Percentiles rank a stretch among this genome's conserved stretches.
Conservation (phyloP, 2,888 invertebrate genomes). For the Smittia sp. region DNA sequence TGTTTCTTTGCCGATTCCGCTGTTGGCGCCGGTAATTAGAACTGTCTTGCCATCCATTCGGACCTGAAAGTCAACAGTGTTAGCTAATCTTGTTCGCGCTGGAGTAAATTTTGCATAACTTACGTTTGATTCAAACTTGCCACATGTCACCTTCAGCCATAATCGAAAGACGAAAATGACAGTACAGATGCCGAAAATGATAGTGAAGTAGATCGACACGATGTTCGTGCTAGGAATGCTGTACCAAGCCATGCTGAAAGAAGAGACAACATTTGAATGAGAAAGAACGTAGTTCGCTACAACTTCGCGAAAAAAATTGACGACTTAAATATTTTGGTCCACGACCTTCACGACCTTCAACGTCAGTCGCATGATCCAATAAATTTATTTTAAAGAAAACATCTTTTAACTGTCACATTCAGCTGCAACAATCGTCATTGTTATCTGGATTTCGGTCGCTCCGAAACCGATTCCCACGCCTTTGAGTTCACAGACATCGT, state of each 20-base stretch:
- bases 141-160: constrained; percentile 42
- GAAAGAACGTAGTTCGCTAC: too few relatives aligned
- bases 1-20: constrained; percentile 82
- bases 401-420: too few relatives aligned
- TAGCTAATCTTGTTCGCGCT: background rate
- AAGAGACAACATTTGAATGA: background rate
- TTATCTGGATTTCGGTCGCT: too few relatives aligned
- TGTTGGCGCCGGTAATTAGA: constrained; percentile 85
- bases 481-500: too few relatives aligned
- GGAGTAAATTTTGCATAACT: background rate
- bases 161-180: constrained; percentile 35
- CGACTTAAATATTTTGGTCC: too few relatives aligned
- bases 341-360: too few relatives aligned
- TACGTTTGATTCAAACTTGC: constrained; percentile 42
- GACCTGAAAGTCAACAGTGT: constrained; percentile 46
- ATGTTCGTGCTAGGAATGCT: constrained; percentile 33
- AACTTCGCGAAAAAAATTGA: too few relatives aligned
- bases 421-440: too few relatives aligned
- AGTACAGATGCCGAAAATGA: constrained; percentile 19
- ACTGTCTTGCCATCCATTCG: constrained; percentile 85
- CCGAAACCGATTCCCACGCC: too few relatives aligned
- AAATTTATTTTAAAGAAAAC: too few relatives aligned
- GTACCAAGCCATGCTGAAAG: constrained; percentile 20
- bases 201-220: constrained; percentile 22
- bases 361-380: too few relatives aligned